phyloP scores from a whole-genome alignment of 2,113 vertebrate genomes.

The Oncorhynchus nerka region DNA sequence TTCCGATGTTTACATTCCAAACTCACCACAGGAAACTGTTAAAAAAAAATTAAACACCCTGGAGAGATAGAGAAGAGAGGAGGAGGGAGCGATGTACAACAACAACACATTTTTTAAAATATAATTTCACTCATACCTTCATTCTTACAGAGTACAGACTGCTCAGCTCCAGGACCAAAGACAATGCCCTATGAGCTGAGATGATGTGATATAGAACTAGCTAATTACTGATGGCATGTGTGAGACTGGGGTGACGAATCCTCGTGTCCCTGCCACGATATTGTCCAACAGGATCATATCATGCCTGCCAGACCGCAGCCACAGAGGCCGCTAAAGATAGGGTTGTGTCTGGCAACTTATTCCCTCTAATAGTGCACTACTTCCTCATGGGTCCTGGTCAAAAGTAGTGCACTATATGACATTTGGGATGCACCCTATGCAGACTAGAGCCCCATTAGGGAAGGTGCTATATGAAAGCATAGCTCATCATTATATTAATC shows the following conservation, averaged over 20 bases:
- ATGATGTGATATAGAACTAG: not conserved
- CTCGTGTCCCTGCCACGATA: constrained; percentile 18
- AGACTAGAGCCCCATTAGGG: too few relatives aligned
- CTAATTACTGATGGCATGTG: constrained; percentile 59
- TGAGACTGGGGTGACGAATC: constrained; percentile 23
- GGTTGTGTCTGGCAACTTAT: too few relatives aligned
- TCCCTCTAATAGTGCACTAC: too few relatives aligned
- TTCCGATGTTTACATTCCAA: not conserved
- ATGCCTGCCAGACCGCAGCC: constrained; percentile 26
- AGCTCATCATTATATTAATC: constrained; percentile 40
- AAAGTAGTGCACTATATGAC: too few relatives aligned
- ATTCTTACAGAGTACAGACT: not conserved
- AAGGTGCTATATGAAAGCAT: constrained; percentile 19
- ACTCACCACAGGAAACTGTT: not conserved
- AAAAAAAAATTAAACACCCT: not conserved
- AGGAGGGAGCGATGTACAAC: not conserved
- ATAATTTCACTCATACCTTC: not conserved
- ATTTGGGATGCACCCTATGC: too few relatives aligned
- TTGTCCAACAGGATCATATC: constrained; percentile 19
- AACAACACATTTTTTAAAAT: not conserved
- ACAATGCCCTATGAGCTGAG: not conserved
- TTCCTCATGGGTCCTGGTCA: too few relatives aligned
- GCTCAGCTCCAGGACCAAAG: not conserved
- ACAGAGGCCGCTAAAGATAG: constrained; percentile 9
- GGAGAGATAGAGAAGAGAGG: not conserved